A percentile compares a stretch with the other conserved stretches of the same genome.
Conservation (phyloP, 2,888 invertebrate species). For the Silvanus unidentatus region DNA sequence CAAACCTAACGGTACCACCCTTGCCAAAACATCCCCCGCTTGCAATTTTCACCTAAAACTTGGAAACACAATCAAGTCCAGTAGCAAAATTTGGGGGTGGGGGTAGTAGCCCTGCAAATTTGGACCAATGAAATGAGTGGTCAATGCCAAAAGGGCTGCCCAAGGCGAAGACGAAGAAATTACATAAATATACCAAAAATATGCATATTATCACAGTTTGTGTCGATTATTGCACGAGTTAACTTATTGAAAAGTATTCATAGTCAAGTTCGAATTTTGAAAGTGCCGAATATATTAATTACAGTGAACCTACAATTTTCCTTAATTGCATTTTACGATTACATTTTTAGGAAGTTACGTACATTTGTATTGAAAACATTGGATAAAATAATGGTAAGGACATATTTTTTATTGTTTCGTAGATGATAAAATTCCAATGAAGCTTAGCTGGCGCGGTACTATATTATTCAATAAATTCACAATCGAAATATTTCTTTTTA, state of each 20-base stretch:
- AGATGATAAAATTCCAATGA: no score
- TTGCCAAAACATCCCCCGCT: slow-evolving; percentile 7
- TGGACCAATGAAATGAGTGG: slow-evolving; percentile 15
- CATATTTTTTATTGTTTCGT: no score
- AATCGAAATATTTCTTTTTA: no score
- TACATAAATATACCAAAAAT: slow-evolving; percentile 6
- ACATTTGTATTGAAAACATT: no score
- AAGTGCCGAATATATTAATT: not conserved
- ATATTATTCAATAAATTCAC: no score
- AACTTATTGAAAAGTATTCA: no score
- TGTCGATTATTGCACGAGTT: not conserved
- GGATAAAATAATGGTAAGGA: no score
- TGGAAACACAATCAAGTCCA: not conserved
- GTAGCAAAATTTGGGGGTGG: slow-evolving; percentile 4
- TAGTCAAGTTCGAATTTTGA: not conserved
- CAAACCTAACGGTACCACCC: slow-evolving; percentile 8
- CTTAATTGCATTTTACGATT: no score
- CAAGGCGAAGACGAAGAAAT: slow-evolving; percentile 21
- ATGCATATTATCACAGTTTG: not conserved
- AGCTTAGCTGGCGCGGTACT: no score
- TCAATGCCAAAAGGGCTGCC: slow-evolving; percentile 23
- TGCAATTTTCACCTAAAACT: not conserved
- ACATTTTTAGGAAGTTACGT: no score
- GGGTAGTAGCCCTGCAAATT: not conserved
- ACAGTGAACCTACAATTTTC: not conserved